These are phyloP conservation scores for Aphaenogaster ashmeadi DNA, from an alignment of 1,140 invertebrate genomes.

Conservation along the genomic window DNA sequence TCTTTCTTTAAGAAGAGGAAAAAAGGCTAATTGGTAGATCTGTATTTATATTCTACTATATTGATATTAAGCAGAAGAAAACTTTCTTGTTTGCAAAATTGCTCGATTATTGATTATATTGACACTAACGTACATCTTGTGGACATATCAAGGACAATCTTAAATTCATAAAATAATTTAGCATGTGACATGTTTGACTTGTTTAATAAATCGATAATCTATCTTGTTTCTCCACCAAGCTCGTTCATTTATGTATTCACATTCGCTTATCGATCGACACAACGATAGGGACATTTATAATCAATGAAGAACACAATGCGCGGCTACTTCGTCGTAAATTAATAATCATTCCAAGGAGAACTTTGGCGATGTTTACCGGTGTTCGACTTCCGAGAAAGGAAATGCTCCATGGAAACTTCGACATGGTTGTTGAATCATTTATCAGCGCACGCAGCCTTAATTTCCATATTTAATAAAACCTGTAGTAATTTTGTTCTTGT, in stretches of 20 bases:
- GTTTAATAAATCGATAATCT: slow-evolving; percentile 40
- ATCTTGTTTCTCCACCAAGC: slow-evolving; percentile 30
- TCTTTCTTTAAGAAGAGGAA: background rate
- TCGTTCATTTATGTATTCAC: slow-evolving; percentile 14
- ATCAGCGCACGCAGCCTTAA: background rate
- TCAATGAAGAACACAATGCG: slow-evolving; percentile 41
- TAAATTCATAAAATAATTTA: slow-evolving; percentile 13
- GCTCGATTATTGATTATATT: background rate
- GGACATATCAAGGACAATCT: background rate
- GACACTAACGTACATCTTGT: background rate
- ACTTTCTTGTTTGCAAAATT: background rate
- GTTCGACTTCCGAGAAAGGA: slow-evolving; percentile 50
- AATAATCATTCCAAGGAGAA: slow-evolving; percentile 42
- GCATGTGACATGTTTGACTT: slow-evolving; percentile 16
- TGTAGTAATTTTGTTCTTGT: background rate
- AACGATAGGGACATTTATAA: slow-evolving; percentile 43
- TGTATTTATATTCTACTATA: background rate
- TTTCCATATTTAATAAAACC: slow-evolving; percentile 28
- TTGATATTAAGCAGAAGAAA: background rate
- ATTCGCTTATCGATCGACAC: slow-evolving; percentile 34
- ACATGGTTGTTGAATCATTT: slow-evolving; percentile 46
- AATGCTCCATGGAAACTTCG: slow-evolving; percentile 38
- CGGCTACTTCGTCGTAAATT: slow-evolving; percentile 40
- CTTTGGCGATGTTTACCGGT: slow-evolving; percentile 30
- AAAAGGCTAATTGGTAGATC: background rate